Evolutionary conservation across 2,888 invertebrate species (phyloP).

Genomic region (Orthosia gothica): DNA sequence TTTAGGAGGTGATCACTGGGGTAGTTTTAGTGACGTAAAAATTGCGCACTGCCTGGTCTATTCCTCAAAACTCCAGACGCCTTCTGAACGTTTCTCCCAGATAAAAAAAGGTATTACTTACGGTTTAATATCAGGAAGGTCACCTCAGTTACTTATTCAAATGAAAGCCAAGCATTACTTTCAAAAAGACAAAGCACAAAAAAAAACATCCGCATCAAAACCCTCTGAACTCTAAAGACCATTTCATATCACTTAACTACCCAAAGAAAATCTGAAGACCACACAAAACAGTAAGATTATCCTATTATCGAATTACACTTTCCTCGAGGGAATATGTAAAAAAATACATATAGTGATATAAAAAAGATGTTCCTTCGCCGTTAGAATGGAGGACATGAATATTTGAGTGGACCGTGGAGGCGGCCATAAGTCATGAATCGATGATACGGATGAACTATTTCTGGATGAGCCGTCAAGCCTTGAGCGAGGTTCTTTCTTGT

Average conservation of each 20-base stretch:
- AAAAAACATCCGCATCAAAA: neutral
- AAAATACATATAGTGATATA: constrained; percentile 63
- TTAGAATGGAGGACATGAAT: constrained; percentile 72
- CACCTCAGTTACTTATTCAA: neutral
- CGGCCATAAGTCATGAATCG: constrained; percentile 70
- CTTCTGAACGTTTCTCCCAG: no score
- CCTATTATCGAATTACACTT: constrained; percentile 58
- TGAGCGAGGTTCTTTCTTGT: neutral
- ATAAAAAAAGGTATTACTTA: no score
- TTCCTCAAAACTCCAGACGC: no score
- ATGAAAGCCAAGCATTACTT: neutral
- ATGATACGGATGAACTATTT: constrained; percentile 50
- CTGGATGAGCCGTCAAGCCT: constrained; percentile 37
- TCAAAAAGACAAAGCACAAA: neutral
- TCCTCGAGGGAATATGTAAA: constrained; percentile 62
- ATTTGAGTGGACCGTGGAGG: constrained; percentile 68
- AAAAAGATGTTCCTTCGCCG: constrained; percentile 67
- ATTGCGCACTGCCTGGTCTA: no score
- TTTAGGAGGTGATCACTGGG: no score
- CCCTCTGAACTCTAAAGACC: neutral
- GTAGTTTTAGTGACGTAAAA: no score
- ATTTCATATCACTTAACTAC: neutral
- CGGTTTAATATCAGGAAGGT: neutral
- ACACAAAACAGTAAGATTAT: constrained; percentile 47
- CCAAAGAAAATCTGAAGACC: constrained; percentile 20